Percentiles rank a stretch among this genome's conserved stretches.
phyloP scores from a whole-genome alignment of 2,797 vertebrate species.

The Varecia variegata region DNA sequence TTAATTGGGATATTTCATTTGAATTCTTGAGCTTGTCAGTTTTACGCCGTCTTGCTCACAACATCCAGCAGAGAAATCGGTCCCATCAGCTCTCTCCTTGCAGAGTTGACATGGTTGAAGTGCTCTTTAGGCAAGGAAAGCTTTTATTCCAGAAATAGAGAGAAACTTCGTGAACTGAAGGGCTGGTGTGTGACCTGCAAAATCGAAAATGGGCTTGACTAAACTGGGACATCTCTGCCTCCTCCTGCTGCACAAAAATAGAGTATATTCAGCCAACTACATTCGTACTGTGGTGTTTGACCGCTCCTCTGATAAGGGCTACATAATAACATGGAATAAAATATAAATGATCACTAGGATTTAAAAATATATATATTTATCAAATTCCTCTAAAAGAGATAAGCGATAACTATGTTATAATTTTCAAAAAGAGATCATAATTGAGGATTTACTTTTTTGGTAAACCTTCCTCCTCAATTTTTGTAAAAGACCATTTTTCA shows the following conservation, averaged over 20 bases:
- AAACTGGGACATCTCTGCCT: constrained; percentile 66
- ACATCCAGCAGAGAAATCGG: constrained; percentile 40
- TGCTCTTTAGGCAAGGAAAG: not conserved
- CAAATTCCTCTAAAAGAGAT: not conserved
- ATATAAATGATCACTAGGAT: not conserved
- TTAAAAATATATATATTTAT: not conserved
- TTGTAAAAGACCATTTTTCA: constrained; percentile 4
- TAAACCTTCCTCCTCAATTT: not conserved
- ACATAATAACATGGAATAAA: not conserved
- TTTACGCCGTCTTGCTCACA: constrained; percentile 10
- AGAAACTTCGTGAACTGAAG: constrained; percentile 57
- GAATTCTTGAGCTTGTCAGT: constrained; percentile 50
- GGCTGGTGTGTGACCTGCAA: constrained; percentile 66
- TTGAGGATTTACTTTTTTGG: not conserved
- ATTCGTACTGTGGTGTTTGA: constrained; percentile 19
- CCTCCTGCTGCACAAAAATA: constrained; percentile 51
- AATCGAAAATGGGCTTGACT: constrained; percentile 49
- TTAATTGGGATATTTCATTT: constrained; percentile 65
- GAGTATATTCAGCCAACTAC: not conserved
- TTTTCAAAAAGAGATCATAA: not conserved
- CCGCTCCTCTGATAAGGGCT: not conserved
- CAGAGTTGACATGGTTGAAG: constrained; percentile 47
- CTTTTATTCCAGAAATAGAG: constrained; percentile 71
- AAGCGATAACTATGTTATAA: not conserved
- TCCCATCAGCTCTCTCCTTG: not conserved